Evolutionary conservation across 2,888 invertebrate species (phyloP).

Genomic region (Eristalis tenax): DNA sequence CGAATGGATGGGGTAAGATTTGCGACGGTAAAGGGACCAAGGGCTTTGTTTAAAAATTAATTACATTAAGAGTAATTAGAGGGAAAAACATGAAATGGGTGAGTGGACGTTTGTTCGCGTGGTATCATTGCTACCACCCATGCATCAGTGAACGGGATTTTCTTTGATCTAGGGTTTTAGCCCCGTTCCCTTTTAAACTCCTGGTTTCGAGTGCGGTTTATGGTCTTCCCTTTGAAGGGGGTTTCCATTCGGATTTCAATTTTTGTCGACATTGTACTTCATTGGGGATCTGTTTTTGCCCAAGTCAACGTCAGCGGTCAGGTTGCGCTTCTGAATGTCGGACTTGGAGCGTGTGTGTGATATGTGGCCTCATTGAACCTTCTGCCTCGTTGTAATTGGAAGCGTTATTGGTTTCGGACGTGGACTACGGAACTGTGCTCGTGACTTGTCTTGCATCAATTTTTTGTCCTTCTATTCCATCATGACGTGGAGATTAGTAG

Average conservation of each 20-base stretch:
- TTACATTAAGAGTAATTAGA: constrained; percentile 51
- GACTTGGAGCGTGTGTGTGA: background rate
- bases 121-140: background rate
- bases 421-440: constrained; percentile 5
- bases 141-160: background rate
- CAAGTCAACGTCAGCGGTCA: background rate
- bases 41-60: constrained; percentile 53
- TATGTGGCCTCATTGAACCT: constrained; percentile 12
- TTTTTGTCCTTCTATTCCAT: background rate
- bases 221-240: background rate
- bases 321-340: background rate
- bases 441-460: constrained; percentile 10
- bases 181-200: constrained; percentile 16
- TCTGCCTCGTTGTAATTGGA: constrained; percentile 41
- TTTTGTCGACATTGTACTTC: constrained; percentile 3
- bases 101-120: constrained; percentile 2
- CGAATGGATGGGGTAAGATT: background rate
- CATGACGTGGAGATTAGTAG: background rate
- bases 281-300: background rate
- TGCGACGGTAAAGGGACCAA: background rate
- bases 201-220: constrained; percentile 20
- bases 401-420: constrained; percentile 27
- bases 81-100: constrained; percentile 26
- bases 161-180: constrained; percentile 16
- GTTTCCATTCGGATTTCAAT: background rate